Evolutionary conservation across 2,797 vertebrate species (phyloP), one percentile per base, ranked within the genome.

Genomic region (Parotocinclus haroldoi): DNA sequence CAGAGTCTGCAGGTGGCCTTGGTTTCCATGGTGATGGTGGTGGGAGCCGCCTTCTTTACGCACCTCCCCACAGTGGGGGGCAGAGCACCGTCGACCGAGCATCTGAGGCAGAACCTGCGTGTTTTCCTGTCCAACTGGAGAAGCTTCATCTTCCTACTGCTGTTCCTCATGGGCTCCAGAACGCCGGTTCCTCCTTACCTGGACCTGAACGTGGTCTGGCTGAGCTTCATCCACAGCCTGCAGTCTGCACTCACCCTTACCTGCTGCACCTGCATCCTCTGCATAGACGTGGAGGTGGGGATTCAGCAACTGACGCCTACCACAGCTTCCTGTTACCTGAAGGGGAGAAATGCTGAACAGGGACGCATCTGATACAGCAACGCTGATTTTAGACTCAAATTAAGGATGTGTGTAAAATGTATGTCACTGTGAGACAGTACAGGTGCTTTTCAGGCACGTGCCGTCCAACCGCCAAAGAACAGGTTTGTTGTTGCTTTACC

Each of bases 161-260:
- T 50, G 13, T 14, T 50, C 1, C 4, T 50, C 48, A 7, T 50
- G 6, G 48, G n/a, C 8, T 16, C 48, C 48, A 16, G 48, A 16
- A 50, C 48, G 13, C 1, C 48, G 14, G 48, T 50, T 50, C 48
- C 48, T 14, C 14, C 48, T 6, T 50, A 16, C n/a, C 48, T 63
- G 49, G 52, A 36, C 45, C n/a, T 61, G 46, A 49, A 50, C 13
- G 48, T n/a, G 13, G 14, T 50, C n/a, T 50, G 48, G 48, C 14
- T 50, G 48, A 9, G 48, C 13, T 50, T 14, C 14, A 16, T 50
- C 3, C 48, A 50, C 48, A 50, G 48, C 16, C 48, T 50, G 48
- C 48, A 14, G 13, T 14, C 14, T 16, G 48, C 48, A n/a, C 13
- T 50, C n/a, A 14, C 48, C 7, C 48, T 37, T 19, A 48, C n/a